phyloP scores from a whole-genome alignment of 2,888 invertebrate genomes.

The Megaustenia siamemsis region DNA sequence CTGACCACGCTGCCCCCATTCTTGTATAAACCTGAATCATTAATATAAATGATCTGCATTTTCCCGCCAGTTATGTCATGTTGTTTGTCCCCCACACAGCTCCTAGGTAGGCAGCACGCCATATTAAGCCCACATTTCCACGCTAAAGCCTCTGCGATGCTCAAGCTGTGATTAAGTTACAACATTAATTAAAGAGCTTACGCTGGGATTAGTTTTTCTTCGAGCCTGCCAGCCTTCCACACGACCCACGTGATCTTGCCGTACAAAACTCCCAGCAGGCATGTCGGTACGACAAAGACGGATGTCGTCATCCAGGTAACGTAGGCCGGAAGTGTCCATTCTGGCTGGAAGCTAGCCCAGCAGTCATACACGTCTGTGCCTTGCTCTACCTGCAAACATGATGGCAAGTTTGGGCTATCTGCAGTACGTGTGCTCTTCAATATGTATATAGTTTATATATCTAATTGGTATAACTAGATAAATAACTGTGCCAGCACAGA shows the following conservation, averaged over 20 bases:
- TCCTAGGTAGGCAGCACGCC: too few relatives aligned
- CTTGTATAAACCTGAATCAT: too few relatives aligned
- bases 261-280: conserved; percentile 80
- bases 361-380: conserved; percentile 70
- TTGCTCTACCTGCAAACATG: background rate
- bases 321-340: conserved; percentile 75
- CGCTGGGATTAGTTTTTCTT: conserved; percentile 28
- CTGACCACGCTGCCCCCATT: too few relatives aligned
- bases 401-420: background rate
- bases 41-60: too few relatives aligned
- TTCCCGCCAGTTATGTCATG: too few relatives aligned
- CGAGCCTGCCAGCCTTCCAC: conserved; percentile 61
- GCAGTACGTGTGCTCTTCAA: too few relatives aligned
- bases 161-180: background rate
- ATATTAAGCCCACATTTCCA: too few relatives aligned
- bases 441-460: too few relatives aligned
- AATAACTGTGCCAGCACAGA: too few relatives aligned
- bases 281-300: conserved; percentile 81
- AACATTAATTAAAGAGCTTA: conserved; percentile 1
- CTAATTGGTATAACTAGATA: too few relatives aligned
- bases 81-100: too few relatives aligned
- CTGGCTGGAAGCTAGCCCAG: conserved; percentile 59
- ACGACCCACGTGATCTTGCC: conserved; percentile 78
- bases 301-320: conserved; percentile 80
- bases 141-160: background rate